Percentiles rank a stretch among this genome's conserved stretches.
phyloP scores from a whole-genome alignment of 2,888 invertebrate genomes.

The Pachliopta kotzebuea region DNA sequence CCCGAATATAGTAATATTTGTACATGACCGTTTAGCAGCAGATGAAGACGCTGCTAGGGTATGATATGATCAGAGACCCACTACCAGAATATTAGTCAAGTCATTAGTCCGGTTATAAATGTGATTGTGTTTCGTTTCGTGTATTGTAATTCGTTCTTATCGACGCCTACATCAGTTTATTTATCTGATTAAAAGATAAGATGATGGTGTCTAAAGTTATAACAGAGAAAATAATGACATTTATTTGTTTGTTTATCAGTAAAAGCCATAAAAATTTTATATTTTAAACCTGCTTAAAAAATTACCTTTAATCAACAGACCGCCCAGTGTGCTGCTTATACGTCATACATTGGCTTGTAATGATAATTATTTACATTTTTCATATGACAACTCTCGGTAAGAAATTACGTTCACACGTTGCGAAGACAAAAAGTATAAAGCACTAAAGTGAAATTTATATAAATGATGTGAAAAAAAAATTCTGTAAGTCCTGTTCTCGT shows the following conservation, averaged over 20 bases:
- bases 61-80: too few species aligned
- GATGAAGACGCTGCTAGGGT: too few species aligned
- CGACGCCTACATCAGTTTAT: background rate
- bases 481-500: too few species aligned
- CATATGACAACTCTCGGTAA: background rate
- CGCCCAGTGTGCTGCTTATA: conserved; percentile 1
- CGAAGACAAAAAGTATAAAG: background rate
- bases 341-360: background rate
- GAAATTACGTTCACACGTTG: background rate
- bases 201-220: background rate
- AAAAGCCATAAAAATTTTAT: background rate
- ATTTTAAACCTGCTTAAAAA: background rate
- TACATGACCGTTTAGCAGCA: too few species aligned
- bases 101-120: conserved; percentile 1
- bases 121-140: background rate
- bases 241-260: background rate
- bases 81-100: background rate
- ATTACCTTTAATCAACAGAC: background rate
- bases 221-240: background rate
- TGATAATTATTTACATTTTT: background rate
- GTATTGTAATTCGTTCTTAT: background rate
- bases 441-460: background rate
- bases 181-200: conserved; percentile 1
- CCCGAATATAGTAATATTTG: too few species aligned
- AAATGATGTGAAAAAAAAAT: too few species aligned